Evolutionary conservation across 1,140 invertebrate genomes (phyloP), one percentile per base, ranked within the genome.

Genomic region (Mizuhopecten yessoensis): DNA sequence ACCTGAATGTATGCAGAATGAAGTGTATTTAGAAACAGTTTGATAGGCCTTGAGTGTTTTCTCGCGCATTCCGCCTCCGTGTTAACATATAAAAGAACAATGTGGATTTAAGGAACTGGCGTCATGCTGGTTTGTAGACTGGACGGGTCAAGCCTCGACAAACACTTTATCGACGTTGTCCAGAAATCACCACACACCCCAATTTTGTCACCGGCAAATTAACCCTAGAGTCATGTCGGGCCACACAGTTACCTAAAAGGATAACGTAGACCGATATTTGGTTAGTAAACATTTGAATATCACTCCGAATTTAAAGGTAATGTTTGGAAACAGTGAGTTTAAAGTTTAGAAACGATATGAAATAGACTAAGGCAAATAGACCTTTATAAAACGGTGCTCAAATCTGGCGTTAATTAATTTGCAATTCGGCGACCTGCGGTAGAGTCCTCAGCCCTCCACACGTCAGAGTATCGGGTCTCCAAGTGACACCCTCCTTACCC

Each of bases 31-130:
- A 75, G 57, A 75, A 9, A 75, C 57, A 75, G 57, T 75, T 29
- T 75, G 57, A 75, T 29, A 29, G 57, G 57, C 57, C 57, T 75
- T n/a, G n/a, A 75, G 57, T 75, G 57, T 75, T 75, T 75, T 75
- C 57, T 75, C 57, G 23, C 57, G 11, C 57, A 75, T n/a, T 29
- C 57, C 23, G 57, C 23, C 23, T 29, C 57, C 3, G n/a, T 75
- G 57, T 75, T 75, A 75, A 75, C 57, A 75, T 75, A n/a, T 75
- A 75, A 75, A 75, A 29, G 57, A n/a, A 75, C 57, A 75, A 75
- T 75, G 57, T 75, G 23, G n/a, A 75, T 75, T 75, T 75, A 7
- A 75, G 57, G 3, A 29, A 75, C n/a, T 75, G 57, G 57, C 57
- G 57, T 75, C 57, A 75, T 29, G 57, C 57, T 75, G 57, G 17